phyloP scores from a whole-genome alignment of 2,888 invertebrate species.

The Cabera pusaria region DNA sequence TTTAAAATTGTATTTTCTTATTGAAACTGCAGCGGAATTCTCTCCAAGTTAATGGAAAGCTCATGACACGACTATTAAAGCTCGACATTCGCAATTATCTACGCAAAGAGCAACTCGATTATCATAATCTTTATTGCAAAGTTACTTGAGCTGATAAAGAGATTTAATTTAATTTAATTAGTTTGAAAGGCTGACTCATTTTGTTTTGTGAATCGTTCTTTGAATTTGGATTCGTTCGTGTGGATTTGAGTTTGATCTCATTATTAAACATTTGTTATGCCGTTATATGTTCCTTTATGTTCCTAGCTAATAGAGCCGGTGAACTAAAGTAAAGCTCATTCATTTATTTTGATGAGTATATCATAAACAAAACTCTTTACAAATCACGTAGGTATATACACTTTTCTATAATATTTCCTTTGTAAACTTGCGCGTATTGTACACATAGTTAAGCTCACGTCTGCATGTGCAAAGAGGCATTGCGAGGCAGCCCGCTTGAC shows the following conservation, averaged over 20 bases:
- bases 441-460: slow-evolving; percentile 50
- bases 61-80: slow-evolving; percentile 3
- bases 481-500: slow-evolving; percentile 42
- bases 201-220: slow-evolving; percentile 11
- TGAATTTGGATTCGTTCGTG: slow-evolving; percentile 7
- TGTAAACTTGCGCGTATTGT: background rate
- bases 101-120: slow-evolving; percentile 23
- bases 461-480: slow-evolving; percentile 49
- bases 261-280: too few relatives aligned
- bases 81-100: slow-evolving; percentile 20
- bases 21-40: background rate
- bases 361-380: too few relatives aligned
- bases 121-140: slow-evolving; percentile 30
- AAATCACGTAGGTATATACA: background rate
- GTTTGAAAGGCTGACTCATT: slow-evolving; percentile 8
- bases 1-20: too few relatives aligned
- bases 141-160: slow-evolving; percentile 29
- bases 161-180: slow-evolving; percentile 29
- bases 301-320: too few relatives aligned
- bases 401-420: slow-evolving; percentile 1
- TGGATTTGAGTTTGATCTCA: too few relatives aligned
- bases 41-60: slow-evolving; percentile 2
- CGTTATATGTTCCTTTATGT: too few relatives aligned
- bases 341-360: too few relatives aligned
- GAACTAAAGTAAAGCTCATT: too few relatives aligned